Evolutionary conservation across 1,140 invertebrate genomes (phyloP).

Genomic region (Drosophila parabipectinata): DNA sequence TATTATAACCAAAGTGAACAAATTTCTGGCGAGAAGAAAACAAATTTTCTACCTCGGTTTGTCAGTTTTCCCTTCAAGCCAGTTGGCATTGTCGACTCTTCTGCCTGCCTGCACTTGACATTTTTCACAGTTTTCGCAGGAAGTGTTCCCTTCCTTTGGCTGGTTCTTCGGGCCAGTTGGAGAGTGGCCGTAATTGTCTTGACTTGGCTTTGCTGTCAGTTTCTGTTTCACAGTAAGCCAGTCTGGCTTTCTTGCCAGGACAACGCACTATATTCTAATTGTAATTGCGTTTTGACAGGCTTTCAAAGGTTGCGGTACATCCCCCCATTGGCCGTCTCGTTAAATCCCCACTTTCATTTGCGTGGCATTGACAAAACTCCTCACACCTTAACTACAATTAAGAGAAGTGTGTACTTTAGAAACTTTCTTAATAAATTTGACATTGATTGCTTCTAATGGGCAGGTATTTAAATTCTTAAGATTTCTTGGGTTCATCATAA

Average conservation of each 20-base stretch:
- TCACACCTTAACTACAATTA: not conserved
- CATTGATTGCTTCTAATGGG: not conserved
- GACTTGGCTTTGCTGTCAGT: slow-evolving; percentile 30
- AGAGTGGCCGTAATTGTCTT: slow-evolving; percentile 34
- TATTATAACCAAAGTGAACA: slow-evolving; percentile 26
- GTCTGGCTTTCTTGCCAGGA: not conserved
- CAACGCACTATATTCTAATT: slow-evolving; percentile 34
- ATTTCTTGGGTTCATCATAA: not conserved
- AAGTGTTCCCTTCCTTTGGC: not conserved
- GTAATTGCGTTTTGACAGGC: slow-evolving; percentile 36
- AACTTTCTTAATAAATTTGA: slow-evolving; percentile 1
- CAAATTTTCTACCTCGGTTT: slow-evolving; percentile 21
- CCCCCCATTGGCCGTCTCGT: not conserved
- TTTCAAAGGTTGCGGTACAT: not conserved
- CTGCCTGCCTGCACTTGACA: slow-evolving; percentile 40
- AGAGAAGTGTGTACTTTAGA: not conserved
- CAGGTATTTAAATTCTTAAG: not conserved
- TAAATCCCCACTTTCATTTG: not conserved
- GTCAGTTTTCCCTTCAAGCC: not conserved
- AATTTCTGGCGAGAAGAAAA: slow-evolving; percentile 17
- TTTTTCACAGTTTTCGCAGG: slow-evolving; percentile 21
- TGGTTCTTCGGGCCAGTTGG: slow-evolving; percentile 15
- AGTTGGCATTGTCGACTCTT: slow-evolving; percentile 22
- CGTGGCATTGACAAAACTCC: not conserved
- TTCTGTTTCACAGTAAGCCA: slow-evolving; percentile 4